Percentiles rank a stretch among this genome's conserved stretches.
phyloP scores from a whole-genome alignment of 2,888 invertebrate genomes.

The Pristionchus fissidentatus region DNA sequence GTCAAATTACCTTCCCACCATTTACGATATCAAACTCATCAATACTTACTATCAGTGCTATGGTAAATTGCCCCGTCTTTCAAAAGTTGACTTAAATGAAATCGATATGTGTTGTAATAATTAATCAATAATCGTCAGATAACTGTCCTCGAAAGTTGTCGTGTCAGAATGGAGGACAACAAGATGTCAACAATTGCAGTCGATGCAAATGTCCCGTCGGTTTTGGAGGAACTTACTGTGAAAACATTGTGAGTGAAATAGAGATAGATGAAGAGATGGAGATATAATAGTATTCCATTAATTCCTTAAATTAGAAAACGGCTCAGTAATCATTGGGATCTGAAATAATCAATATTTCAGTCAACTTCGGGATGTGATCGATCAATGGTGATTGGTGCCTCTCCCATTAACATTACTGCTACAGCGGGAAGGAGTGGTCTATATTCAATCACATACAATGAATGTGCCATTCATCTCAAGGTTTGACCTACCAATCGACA shows the following conservation, averaged over 20 bases:
- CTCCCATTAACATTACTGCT: neutral
- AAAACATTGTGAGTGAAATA: constrained; percentile 33
- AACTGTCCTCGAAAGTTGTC: constrained; percentile 10
- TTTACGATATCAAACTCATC: constrained; percentile 43
- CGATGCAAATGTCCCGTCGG: constrained; percentile 41
- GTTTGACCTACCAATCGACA: neutral
- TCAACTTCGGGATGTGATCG: constrained; percentile 43
- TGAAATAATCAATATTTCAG: no score
- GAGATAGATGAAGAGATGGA: no score
- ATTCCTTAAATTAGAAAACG: no score
- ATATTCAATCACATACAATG: constrained; percentile 10
- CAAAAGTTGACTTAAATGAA: no score
- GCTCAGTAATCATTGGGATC: no score
- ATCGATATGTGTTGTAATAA: no score
- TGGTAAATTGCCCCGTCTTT: neutral
- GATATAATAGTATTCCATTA: no score
- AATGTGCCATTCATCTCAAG: constrained; percentile 19
- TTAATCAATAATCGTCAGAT: constrained; percentile 34
- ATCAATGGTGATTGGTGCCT: neutral
- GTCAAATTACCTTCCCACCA: constrained; percentile 38
- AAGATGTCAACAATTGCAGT: constrained; percentile 40
- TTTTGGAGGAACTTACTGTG: constrained; percentile 15
- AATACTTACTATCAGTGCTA: constrained; percentile 46
- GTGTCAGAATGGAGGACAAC: constrained; percentile 44
- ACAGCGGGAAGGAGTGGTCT: constrained; percentile 27